Percentiles rank a stretch among this genome's conserved stretches.
Conservation (phyloP, 2,113 vertebrate species). For the Brevimyrus niger region DNA sequence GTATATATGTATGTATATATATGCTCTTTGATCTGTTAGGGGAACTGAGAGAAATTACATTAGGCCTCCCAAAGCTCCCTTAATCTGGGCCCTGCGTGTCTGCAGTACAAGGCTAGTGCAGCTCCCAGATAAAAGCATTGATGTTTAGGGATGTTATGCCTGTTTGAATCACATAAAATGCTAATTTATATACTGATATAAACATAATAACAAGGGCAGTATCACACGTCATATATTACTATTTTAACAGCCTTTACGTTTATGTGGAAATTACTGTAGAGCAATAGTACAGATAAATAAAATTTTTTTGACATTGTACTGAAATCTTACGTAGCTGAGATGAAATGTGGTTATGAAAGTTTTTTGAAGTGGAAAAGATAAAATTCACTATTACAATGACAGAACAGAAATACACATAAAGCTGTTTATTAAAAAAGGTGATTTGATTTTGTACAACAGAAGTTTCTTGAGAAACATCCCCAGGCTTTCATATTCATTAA, state of each 20-base stretch:
- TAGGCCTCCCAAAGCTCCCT: slow-evolving; percentile 2
- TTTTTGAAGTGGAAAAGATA: not conserved
- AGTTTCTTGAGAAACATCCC: not conserved
- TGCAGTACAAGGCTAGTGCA: slow-evolving; percentile 43
- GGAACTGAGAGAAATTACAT: not conserved
- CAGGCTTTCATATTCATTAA: slow-evolving; percentile 65
- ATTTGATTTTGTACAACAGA: not conserved
- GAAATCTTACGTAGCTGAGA: not conserved
- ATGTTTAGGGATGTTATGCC: slow-evolving; percentile 38
- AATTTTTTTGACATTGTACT: not conserved
- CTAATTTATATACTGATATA: not conserved
- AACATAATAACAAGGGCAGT: not conserved
- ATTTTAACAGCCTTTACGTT: not conserved
- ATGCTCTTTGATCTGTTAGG: not conserved
- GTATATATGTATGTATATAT: no score
- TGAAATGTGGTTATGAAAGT: not conserved
- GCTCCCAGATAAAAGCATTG: slow-evolving; percentile 55
- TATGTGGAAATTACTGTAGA: not conserved
- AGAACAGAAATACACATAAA: not conserved
- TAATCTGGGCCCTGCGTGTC: slow-evolving; percentile 39
- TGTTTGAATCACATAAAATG: slow-evolving; percentile 35
- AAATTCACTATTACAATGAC: not conserved
- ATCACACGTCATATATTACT: not conserved
- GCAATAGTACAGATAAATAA: not conserved
- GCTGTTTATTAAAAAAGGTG: not conserved